Percentiles rank a stretch among this genome's conserved stretches.
These are phyloP conservation scores for Cenopis cana DNA, from an alignment of 2,888 invertebrate genomes.

Conservation along the genomic window DNA sequence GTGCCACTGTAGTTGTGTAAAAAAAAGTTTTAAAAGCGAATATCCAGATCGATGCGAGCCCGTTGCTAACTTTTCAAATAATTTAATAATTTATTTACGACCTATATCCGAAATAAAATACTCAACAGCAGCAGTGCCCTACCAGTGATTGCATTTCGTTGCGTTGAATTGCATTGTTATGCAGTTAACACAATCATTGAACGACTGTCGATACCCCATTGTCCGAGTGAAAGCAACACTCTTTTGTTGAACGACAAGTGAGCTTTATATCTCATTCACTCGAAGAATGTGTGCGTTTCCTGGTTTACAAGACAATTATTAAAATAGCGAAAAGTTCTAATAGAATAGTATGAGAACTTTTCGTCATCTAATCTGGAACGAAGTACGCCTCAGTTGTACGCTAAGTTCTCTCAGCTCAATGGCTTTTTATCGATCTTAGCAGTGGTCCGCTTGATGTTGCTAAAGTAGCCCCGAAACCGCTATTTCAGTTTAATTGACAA, in stretches of 20 bases:
- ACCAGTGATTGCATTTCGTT: slow-evolving; percentile 23
- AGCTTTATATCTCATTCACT: slow-evolving; percentile 24
- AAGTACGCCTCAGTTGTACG: not conserved
- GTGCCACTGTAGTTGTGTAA: no score
- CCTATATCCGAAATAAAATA: not conserved
- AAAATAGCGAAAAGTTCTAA: no score
- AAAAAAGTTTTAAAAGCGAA: no score
- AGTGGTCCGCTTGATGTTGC: not conserved
- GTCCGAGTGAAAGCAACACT: slow-evolving; percentile 43
- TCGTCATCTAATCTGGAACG: no score
- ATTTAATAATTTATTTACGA: no score
- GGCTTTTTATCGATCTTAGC: no score
- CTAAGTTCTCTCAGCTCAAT: not conserved
- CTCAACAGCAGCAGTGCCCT: slow-evolving; percentile 8
- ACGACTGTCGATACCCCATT: slow-evolving; percentile 44
- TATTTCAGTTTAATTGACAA: no score
- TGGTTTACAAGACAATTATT: slow-evolving; percentile 1
- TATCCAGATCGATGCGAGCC: no score
- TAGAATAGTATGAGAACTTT: no score
- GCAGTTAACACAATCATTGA: slow-evolving; percentile 41
- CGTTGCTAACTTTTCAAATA: no score
- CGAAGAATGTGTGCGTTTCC: slow-evolving; percentile 21
- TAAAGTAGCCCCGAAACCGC: no score
- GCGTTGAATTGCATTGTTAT: slow-evolving; percentile 26
- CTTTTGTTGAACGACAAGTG: slow-evolving; percentile 42